Percentiles rank a stretch among this genome's conserved stretches.
Conservation (phyloP, 2,888 invertebrate genomes). For the Drosophila flavopinicola region DNA sequence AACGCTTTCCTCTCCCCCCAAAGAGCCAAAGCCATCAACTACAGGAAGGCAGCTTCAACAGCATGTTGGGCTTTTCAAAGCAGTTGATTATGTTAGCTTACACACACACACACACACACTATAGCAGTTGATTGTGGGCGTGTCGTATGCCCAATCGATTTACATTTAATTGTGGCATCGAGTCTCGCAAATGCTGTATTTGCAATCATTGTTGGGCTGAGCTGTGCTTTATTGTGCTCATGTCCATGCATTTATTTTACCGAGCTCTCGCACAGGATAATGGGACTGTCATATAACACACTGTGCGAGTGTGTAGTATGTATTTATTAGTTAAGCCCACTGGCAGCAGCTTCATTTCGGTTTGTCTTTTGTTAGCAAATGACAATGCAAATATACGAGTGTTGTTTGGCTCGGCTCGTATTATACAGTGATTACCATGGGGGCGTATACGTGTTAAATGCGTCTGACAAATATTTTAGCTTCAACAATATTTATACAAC, state of each 20-base stretch:
- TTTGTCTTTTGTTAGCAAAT: slow-evolving; percentile 72
- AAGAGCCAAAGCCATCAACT: slow-evolving; percentile 23
- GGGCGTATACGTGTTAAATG: slow-evolving; percentile 76
- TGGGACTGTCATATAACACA: slow-evolving; percentile 49
- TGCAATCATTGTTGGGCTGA: slow-evolving; percentile 67
- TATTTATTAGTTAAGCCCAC: slow-evolving; percentile 77
- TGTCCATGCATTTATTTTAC: slow-evolving; percentile 35
- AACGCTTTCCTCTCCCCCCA: neutral
- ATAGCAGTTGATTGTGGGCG: slow-evolving; percentile 25
- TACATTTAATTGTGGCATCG: slow-evolving; percentile 75
- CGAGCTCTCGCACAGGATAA: slow-evolving; percentile 37
- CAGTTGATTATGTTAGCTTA: slow-evolving; percentile 39
- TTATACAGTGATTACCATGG: slow-evolving; percentile 78
- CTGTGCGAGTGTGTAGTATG: slow-evolving; percentile 19
- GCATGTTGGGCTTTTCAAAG: slow-evolving; percentile 11
- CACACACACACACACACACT: slow-evolving; percentile 3
- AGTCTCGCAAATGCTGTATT: slow-evolving; percentile 67
- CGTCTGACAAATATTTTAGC: slow-evolving; percentile 68
- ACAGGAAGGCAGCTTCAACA: slow-evolving; percentile 22
- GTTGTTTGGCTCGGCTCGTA: slow-evolving; percentile 58
- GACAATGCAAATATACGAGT: slow-evolving; percentile 71
- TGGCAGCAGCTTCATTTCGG: slow-evolving; percentile 54
- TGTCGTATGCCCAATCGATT: slow-evolving; percentile 59
- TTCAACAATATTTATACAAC: slow-evolving; percentile 59
- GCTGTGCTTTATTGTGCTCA: slow-evolving; percentile 40